These are phyloP conservation scores for Schizaphis graminum DNA, from an alignment of 2,888 invertebrate genomes.

Conservation along the genomic window DNA sequence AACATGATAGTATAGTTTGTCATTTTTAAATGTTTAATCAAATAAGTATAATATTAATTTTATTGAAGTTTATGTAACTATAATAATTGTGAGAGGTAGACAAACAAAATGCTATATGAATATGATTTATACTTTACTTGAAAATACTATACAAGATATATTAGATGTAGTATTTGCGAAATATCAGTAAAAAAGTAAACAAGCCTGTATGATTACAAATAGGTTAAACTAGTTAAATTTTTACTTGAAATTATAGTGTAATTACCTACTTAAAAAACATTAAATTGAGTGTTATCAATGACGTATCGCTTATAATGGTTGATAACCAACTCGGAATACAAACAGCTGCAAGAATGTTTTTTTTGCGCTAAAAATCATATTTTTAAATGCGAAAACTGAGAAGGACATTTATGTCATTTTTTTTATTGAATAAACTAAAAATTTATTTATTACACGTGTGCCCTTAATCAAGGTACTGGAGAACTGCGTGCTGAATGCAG, in stretches of 20 bases:
- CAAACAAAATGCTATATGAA: not conserved
- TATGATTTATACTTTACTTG: not conserved
- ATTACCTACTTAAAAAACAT: not conserved
- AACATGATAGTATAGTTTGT: slow-evolving; percentile 1
- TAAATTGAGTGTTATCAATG: not conserved
- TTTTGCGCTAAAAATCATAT: not conserved
- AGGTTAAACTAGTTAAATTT: not conserved
- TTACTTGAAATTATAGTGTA: not conserved
- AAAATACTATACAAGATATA: not conserved
- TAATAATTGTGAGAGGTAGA: not conserved
- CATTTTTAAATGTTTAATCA: slow-evolving; percentile 7
- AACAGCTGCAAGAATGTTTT: not conserved
- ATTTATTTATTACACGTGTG: slow-evolving; percentile 20
- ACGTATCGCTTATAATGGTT: not conserved
- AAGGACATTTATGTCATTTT: slow-evolving; percentile 28
- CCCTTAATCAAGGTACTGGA: slow-evolving; percentile 8
- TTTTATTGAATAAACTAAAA: not conserved
- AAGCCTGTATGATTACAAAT: not conserved
- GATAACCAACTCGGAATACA: not conserved
- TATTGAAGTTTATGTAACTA: not conserved
- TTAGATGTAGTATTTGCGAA: not conserved
- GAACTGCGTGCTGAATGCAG: not conserved
- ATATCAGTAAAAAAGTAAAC: not conserved
- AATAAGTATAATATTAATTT: not conserved
- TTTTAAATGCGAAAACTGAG: not conserved